phyloP scores from a whole-genome alignment of 2,888 invertebrate genomes.

The Epiblema foenella region DNA sequence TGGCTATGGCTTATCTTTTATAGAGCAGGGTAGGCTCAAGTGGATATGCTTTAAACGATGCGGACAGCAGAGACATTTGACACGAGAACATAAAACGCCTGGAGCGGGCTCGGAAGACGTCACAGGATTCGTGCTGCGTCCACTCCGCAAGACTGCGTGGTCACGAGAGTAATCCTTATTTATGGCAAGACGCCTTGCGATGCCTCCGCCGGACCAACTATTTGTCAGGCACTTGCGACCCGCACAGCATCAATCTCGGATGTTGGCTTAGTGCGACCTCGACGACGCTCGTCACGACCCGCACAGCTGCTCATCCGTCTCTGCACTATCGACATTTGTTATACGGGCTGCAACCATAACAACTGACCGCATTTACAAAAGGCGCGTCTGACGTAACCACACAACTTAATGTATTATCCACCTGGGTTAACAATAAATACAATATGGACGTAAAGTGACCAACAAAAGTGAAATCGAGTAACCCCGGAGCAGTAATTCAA shows the following conservation, averaged over 20 bases:
- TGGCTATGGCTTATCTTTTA: constrained; percentile 6
- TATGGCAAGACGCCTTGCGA: constrained; percentile 82
- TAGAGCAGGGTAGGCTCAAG: constrained; percentile 38
- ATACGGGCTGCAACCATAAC: constrained; percentile 50
- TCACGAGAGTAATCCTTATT: constrained; percentile 82
- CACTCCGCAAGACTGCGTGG: constrained; percentile 79
- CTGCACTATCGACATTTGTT: constrained; percentile 54
- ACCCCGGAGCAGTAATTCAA: constrained; percentile 64
- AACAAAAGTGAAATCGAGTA: constrained; percentile 79
- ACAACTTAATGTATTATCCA: constrained; percentile 64
- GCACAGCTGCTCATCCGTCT: constrained; percentile 54
- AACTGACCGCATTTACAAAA: constrained; percentile 57
- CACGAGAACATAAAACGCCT: constrained; percentile 56
- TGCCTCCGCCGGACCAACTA: constrained; percentile 78
- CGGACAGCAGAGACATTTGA: constrained; percentile 64
- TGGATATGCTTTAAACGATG: constrained; percentile 60
- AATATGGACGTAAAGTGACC: constrained; percentile 70
- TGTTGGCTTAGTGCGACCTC: constrained; percentile 62
- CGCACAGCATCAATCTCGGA: constrained; percentile 76
- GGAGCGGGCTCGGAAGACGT: constrained; percentile 60
- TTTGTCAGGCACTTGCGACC: constrained; percentile 74
- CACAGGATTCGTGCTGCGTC: constrained; percentile 66
- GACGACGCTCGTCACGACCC: constrained; percentile 32
- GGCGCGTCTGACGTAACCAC: constrained; percentile 46
- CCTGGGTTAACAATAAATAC: constrained; percentile 67